Conservation (phyloP, 2,797 vertebrate species). For the Oryzias sinensis region DNA sequence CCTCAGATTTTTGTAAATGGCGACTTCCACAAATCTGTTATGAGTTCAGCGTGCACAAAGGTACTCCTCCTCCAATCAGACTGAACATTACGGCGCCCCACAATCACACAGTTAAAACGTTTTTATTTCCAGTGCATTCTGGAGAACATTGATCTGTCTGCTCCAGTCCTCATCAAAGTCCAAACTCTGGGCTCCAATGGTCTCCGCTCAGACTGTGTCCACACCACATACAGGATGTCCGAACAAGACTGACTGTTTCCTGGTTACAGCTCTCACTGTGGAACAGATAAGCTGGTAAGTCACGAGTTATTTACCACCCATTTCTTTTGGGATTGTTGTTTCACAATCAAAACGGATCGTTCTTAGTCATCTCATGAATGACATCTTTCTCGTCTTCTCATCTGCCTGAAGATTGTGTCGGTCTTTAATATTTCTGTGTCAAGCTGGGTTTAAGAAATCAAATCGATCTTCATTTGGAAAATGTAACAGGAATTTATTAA, state of each 20-base stretch:
- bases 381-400: no score
- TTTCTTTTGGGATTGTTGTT: not conserved
- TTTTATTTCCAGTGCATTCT: constrained; percentile 53
- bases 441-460: no score
- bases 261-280: constrained; percentile 4
- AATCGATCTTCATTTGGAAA: no score
- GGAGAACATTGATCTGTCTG: constrained; percentile 59
- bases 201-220: constrained; percentile 57
- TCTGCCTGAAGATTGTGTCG: no score
- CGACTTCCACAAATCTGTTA: constrained; percentile 61
- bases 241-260: constrained; percentile 15
- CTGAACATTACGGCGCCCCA: not conserved
- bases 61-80: constrained; percentile 25
- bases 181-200: constrained; percentile 65
- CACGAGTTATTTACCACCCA: not conserved
- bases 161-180: constrained; percentile 53
- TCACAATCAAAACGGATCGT: no score
- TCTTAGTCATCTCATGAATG: no score
- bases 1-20: constrained; percentile 59
- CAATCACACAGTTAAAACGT: no score
- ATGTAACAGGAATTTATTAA: no score
- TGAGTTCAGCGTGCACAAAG: constrained; percentile 70
- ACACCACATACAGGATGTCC: constrained; percentile 18
- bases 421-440: no score
- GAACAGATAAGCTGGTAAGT: constrained; percentile 29